These are phyloP conservation scores for Apamea sordens DNA, from an alignment of 2,888 invertebrate species.

Conservation along the genomic window DNA sequence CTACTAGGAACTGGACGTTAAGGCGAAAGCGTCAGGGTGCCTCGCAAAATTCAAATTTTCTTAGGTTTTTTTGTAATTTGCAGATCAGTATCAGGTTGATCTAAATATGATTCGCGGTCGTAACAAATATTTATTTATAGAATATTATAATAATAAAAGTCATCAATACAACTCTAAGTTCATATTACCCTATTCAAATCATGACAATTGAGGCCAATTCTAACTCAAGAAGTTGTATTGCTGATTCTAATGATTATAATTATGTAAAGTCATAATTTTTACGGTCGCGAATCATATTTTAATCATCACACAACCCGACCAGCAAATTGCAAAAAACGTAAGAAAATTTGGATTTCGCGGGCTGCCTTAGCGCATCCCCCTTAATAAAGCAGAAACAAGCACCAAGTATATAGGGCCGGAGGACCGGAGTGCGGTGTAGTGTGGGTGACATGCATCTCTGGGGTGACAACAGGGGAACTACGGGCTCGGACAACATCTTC, in stretches of 20 bases:
- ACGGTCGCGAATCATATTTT: not conserved
- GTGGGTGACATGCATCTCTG: constrained; percentile 76
- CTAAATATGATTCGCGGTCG: not conserved
- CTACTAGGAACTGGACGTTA: constrained; percentile 48
- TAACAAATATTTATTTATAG: not conserved
- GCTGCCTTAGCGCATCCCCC: not conserved
- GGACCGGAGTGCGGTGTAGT: constrained; percentile 72
- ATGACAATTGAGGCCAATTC: no score
- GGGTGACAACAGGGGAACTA: constrained; percentile 77
- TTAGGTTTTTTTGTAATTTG: not conserved
- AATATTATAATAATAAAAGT: not conserved
- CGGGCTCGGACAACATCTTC: constrained; percentile 81
- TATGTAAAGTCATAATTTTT: not conserved
- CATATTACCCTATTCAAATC: no score
- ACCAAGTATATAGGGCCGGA: constrained; percentile 58
- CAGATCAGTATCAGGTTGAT: not conserved
- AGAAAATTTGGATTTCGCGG: not conserved
- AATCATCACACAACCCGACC: not conserved
- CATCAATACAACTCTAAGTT: not conserved
- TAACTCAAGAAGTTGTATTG: not conserved
- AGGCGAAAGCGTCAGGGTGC: not conserved
- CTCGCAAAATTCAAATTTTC: not conserved
- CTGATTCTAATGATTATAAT: not conserved
- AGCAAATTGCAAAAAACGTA: not conserved
- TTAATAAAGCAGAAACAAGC: constrained; percentile 66